Conservation (phyloP, 2,113 vertebrate genomes). For the Ochotona curzoniae region DNA sequence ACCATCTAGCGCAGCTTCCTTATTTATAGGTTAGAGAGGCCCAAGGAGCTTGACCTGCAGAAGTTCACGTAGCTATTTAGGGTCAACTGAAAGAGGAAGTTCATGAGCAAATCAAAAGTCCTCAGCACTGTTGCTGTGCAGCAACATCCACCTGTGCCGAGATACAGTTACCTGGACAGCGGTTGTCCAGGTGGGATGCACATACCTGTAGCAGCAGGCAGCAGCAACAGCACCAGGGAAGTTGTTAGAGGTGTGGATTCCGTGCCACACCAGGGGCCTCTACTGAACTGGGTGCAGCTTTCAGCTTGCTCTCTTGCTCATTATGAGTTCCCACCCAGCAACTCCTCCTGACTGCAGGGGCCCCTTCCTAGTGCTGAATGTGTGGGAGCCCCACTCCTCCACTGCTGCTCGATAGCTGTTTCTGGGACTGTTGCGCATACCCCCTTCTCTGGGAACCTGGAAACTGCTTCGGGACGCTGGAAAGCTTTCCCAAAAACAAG, state of each 20-base stretch:
- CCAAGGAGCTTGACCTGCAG: background rate
- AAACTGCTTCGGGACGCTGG: background rate
- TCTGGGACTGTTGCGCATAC: background rate
- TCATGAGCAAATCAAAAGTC: background rate
- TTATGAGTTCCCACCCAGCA: background rate
- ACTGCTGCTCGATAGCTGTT: background rate
- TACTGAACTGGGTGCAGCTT: background rate
- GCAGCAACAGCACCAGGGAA: background rate
- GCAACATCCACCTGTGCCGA: background rate
- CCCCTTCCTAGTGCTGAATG: background rate
- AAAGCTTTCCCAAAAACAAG: background rate
- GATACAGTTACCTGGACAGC: background rate
- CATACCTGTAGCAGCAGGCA: background rate
- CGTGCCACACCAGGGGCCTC: too few species aligned
- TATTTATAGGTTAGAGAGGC: background rate
- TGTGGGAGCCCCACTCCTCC: too few species aligned
- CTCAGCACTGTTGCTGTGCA: background rate
- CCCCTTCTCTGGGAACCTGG: background rate
- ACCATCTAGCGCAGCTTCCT: background rate
- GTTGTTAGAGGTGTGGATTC: background rate
- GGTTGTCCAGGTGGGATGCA: background rate
- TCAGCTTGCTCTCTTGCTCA: background rate
- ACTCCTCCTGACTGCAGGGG: background rate
- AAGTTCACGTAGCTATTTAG: background rate
- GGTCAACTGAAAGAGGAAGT: slow-evolving; percentile 28